These are phyloP conservation scores for Cladorhizidae sp. DNA, from an alignment of 37 sponge, comb jelly and placozoan genomes.

Conservation along the genomic window DNA sequence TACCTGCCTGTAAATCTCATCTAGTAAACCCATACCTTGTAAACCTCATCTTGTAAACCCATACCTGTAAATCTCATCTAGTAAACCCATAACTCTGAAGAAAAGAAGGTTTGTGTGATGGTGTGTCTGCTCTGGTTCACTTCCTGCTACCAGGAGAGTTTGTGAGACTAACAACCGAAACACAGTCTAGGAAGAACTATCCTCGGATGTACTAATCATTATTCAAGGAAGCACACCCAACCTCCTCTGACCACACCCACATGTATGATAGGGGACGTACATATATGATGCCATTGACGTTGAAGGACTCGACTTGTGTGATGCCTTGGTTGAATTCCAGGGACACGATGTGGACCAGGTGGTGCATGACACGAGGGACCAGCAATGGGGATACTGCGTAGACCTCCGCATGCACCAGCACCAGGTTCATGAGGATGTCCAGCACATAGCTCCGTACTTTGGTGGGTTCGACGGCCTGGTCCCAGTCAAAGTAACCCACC, in stretches of 20 bases:
- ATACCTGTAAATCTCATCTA: no score
- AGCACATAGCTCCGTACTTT: conserved; percentile 70
- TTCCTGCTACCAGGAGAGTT: no score
- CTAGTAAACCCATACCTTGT: no score
- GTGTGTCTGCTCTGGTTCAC: no score
- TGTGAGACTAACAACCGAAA: no score
- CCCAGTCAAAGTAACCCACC: conserved; percentile 81
- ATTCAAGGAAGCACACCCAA: no score
- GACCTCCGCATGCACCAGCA: conserved; percentile 83
- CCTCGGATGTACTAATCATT: no score
- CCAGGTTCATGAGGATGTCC: conserved; percentile 73
- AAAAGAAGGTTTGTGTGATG: no score
- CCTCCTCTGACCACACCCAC: background rate
- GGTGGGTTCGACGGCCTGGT: conserved; percentile 31
- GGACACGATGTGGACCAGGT: conserved; percentile 42
- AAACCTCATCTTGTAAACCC: no score
- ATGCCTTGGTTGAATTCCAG: conserved; percentile 51
- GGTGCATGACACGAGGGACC: conserved; percentile 52
- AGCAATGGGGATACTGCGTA: conserved; percentile 63
- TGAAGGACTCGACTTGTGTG: conserved; percentile 53
- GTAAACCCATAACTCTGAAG: no score
- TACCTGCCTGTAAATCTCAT: no score
- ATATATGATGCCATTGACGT: conserved; percentile 65
- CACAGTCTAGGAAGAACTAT: no score
- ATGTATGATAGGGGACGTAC: conserved; percentile 33